Conservation (phyloP, 2,113 vertebrate species). For the Ochotona princeps region DNA sequence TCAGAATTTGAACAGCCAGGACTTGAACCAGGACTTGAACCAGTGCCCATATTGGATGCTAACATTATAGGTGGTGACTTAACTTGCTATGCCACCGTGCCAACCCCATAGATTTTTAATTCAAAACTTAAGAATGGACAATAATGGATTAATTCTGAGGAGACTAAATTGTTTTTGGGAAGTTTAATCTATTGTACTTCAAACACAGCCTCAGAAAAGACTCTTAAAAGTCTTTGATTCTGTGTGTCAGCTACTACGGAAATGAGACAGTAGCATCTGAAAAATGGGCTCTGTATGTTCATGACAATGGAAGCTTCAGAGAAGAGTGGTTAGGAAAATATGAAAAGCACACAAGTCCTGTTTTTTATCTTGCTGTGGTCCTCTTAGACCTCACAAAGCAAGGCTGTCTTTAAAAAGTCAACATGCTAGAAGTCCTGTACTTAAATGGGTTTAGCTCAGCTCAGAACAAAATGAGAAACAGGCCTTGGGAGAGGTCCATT, state of each 20-base stretch:
- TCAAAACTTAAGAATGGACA: neutral
- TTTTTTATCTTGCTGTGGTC: neutral
- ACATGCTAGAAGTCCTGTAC: neutral
- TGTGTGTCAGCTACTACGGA: neutral
- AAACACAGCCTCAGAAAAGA: neutral
- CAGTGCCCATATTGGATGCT: too few relatives aligned
- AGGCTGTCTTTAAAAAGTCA: slow-evolving; percentile 52
- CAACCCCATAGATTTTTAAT: too few relatives aligned
- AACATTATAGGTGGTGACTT: too few relatives aligned
- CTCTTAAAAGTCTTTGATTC: neutral
- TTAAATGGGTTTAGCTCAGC: slow-evolving; percentile 25
- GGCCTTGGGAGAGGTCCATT: neutral
- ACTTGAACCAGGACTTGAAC: too few relatives aligned
- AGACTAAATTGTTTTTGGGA: slow-evolving; percentile 12
- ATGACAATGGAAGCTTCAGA: neutral
- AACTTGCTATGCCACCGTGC: too few relatives aligned
- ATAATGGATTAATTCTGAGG: slow-evolving; percentile 11
- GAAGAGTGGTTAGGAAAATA: neutral
- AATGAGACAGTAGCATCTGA: neutral
- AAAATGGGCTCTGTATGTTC: neutral
- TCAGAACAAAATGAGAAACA: slow-evolving; percentile 57
- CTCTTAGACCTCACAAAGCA: neutral
- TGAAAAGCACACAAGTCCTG: neutral
- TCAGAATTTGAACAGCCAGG: too few relatives aligned
- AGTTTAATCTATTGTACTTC: neutral